A percentile compares a stretch with the other conserved stretches of the same genome.
These are phyloP conservation scores for Chaenocephalus aceratus DNA, from an alignment of 2,113 vertebrate genomes.

Conservation along the genomic window DNA sequence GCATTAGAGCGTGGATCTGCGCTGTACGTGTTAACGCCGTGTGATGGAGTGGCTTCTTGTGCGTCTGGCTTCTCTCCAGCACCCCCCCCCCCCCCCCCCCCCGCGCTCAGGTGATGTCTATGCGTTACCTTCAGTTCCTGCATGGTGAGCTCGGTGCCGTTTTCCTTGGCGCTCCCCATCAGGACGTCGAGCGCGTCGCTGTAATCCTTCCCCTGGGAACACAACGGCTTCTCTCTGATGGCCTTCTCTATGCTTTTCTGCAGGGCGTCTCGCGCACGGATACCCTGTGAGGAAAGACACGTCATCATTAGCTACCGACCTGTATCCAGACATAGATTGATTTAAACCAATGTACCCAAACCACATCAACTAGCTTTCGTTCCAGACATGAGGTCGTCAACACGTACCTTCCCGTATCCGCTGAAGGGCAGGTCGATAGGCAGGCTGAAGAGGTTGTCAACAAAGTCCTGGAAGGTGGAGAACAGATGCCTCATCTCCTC, in stretches of 20 bases:
- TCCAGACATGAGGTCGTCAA: not conserved
- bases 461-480: slow-evolving; percentile 94
- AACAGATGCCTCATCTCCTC: slow-evolving; percentile 93
- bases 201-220: slow-evolving; percentile 94
- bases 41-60: slow-evolving; percentile 4
- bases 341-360: too few species aligned
- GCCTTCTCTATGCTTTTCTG: slow-evolving; percentile 95
- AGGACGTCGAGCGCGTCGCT: slow-evolving; percentile 93
- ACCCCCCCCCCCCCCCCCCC: too few species aligned
- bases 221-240: slow-evolving; percentile 94
- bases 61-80: slow-evolving; percentile 6
- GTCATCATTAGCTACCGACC: not conserved
- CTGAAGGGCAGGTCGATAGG: slow-evolving; percentile 97
- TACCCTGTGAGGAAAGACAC: slow-evolving; percentile 84
- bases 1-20: slow-evolving; percentile 1
- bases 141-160: slow-evolving; percentile 95
- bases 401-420: slow-evolving; percentile 92
- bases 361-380: too few species aligned
- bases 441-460: slow-evolving; percentile 97
- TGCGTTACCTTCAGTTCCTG: slow-evolving; percentile 94
- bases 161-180: slow-evolving; percentile 95
- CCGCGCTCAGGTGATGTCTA: not conserved
- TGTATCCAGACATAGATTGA: not conserved
- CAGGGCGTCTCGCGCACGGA: slow-evolving; percentile 92
- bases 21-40: not conserved